Evolutionary conservation across 2,888 invertebrate species (phyloP).

Genomic region (Microdon myrmicae): DNA sequence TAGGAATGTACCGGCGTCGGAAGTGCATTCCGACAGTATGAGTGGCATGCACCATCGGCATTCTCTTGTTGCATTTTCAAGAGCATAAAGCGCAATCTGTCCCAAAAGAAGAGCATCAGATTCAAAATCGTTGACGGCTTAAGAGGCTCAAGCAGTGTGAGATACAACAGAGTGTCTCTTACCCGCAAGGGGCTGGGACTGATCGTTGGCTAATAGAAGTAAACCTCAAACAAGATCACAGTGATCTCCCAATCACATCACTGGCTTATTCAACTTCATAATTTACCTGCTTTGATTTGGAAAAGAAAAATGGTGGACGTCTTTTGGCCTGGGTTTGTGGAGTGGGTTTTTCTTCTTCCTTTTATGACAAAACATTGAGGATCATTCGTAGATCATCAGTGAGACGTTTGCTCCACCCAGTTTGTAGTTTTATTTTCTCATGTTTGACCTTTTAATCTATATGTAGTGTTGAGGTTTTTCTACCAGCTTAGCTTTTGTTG

Average conservation of each 20-base stretch:
- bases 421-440: too few relatives aligned
- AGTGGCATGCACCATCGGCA: too few relatives aligned
- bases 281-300: constrained; percentile 31
- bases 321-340: constrained; percentile 10
- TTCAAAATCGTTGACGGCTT: too few relatives aligned
- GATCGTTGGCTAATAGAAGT: constrained; percentile 37
- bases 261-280: constrained; percentile 12
- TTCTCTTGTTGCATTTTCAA: constrained; percentile 1
- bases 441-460: too few relatives aligned
- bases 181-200: constrained; percentile 26
- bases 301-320: constrained; percentile 28
- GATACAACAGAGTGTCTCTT: constrained; percentile 29
- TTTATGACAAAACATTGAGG: too few relatives aligned
- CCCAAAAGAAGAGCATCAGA: constrained; percentile 39
- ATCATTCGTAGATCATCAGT: too few relatives aligned
- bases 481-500: too few relatives aligned
- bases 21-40: constrained; percentile 27
- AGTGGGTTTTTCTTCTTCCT: not conserved
- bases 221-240: constrained; percentile 30
- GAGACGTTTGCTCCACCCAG: too few relatives aligned
- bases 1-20: constrained; percentile 14
- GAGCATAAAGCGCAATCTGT: constrained; percentile 15
- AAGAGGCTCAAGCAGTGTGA: too few relatives aligned
- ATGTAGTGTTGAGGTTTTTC: too few relatives aligned
- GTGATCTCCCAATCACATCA: constrained; percentile 46